A percentile compares a stretch with the other conserved stretches of the same genome.
phyloP scores from a whole-genome alignment of 2,888 invertebrate genomes.

The Drepana falcataria region DNA sequence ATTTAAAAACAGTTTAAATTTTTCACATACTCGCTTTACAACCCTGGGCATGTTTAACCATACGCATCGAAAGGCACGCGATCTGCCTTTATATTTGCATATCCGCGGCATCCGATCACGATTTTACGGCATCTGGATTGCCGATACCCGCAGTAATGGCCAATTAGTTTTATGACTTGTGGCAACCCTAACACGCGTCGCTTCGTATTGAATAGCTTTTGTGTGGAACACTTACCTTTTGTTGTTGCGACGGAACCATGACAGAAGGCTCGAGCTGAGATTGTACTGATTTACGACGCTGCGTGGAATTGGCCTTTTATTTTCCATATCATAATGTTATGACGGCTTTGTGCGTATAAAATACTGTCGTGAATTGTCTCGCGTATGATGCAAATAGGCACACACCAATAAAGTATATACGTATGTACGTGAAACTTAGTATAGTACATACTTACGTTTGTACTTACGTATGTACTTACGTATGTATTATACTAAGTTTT shows the following conservation, averaged over 20 bases:
- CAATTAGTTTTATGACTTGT: slow-evolving; percentile 47
- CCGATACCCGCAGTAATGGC: slow-evolving; percentile 34
- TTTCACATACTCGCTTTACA: not conserved
- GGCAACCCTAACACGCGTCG: slow-evolving; percentile 22
- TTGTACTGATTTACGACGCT: slow-evolving; percentile 48
- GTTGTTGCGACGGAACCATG: slow-evolving; percentile 44
- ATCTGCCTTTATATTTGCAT: slow-evolving; percentile 21
- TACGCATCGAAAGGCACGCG: slow-evolving; percentile 15
- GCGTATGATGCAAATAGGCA: not conserved
- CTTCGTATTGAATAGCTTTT: slow-evolving; percentile 48
- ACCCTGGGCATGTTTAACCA: slow-evolving; percentile 6
- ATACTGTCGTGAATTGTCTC: not conserved
- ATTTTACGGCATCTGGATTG: slow-evolving; percentile 35
- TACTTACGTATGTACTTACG: too few species aligned
- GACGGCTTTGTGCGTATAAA: not conserved
- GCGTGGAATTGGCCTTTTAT: slow-evolving; percentile 41
- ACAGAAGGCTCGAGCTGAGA: slow-evolving; percentile 42
- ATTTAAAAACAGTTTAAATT: too few species aligned
- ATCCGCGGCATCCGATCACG: slow-evolving; percentile 33
- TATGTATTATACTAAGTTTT: too few species aligned
- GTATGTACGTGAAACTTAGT: too few species aligned
- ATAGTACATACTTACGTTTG: too few species aligned
- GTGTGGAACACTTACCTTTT: slow-evolving; percentile 52
- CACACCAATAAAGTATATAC: too few species aligned
- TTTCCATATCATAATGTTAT: slow-evolving; percentile 17